Evolutionary conservation across 2,888 invertebrate species (phyloP), one percentile per base, ranked within the genome.

Genomic region (Tridacna gigas): DNA sequence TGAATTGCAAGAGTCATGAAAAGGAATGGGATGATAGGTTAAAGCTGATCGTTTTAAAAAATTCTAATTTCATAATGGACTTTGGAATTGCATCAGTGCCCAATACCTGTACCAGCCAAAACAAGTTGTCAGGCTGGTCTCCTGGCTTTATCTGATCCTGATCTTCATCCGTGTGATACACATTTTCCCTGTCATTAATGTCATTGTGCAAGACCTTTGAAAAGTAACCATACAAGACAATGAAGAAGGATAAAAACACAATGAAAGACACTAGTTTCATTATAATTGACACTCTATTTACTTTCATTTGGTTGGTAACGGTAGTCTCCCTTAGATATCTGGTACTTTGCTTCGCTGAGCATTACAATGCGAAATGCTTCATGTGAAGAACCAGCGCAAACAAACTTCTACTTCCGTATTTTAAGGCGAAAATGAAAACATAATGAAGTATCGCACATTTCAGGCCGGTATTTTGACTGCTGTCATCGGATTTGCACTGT

Each of bases 51-150:
- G n/a, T n/a, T n/a, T n/a, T n/a, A n/a, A n/a, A n/a, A n/a, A n/a
- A n/a, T n/a, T n/a, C n/a, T n/a, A n/a, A 37, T 37, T 37, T 37
- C 37, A 37, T 37, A 37, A 37, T 37, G 37, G 37, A 37, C 37
- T 37, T 37, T 37, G 37, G 37, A 37, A 37, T 37, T 37, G 37
- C 37, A 37, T 37, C 37, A 37, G 37, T 37, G 37, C 7, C 2
- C 45, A 25, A 12, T 83, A 91, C 90, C 90, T 91, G 91, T 60
- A 91, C 84, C 89, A 91, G 90, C 91, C 91, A 91, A 75, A 91
- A 89, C 22, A 91, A 37, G 66, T 90, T 89, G 20, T 83, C 82
- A 15, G 63, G 60, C 60, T 74, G 67, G 18, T 61, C 82, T 37
- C 78, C 80, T 5, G 74, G 79, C 20, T 4, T 37, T 25, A 71